Evolutionary conservation across 2,797 vertebrate genomes (phyloP), one percentile per base, ranked within the genome.

Genomic region (Gila robusta): DNA sequence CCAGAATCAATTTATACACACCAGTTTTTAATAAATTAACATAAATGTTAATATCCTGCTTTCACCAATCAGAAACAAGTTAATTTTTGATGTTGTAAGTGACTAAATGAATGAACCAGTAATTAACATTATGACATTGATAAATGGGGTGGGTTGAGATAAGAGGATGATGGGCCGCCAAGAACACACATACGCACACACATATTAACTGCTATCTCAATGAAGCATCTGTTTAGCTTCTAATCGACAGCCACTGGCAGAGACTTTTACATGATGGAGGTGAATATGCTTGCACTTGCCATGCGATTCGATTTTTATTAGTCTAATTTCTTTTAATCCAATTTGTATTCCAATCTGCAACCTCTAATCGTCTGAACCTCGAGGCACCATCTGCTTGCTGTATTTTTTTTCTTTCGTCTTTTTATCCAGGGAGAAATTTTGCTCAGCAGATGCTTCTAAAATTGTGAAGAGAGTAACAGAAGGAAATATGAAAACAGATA

Each of bases 261-360:
- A 95, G 90, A 88, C 87, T 90, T 91, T 90, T 83, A 87, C 78
- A 86, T 56, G 56, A 88, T 81, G 78, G 69, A 87, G 90, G 82
- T 91, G 90, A 90, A 93, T 92, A 92, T 93, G 94, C 94, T 96
- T 80, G 90, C 90, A 91, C 89, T 95, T 95, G 96, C 91, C 94
- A 96, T 96, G 96, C 96, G 96, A 97, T 98, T 98, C 96, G 94
- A 98, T 99, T 98, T 97, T 97, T 97, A 98, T 97, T 97, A 97
- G 95, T 97, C 96, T 98, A 98, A 99, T 98, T 98, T 98, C 96
- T 96, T 97, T 97, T 96, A 98, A 98, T 98, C 96, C 96, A 98
- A 99, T 99, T 99, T 98, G 96, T 98, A 98, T 98, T 98, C 96
- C 96, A 97, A 98, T 97, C 96, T 97, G 98, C 96, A 95, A 96